Base-by-base conservation (phyloP, 2,797 vertebrate species). In the Pangasius sanitwongsei region DNA sequence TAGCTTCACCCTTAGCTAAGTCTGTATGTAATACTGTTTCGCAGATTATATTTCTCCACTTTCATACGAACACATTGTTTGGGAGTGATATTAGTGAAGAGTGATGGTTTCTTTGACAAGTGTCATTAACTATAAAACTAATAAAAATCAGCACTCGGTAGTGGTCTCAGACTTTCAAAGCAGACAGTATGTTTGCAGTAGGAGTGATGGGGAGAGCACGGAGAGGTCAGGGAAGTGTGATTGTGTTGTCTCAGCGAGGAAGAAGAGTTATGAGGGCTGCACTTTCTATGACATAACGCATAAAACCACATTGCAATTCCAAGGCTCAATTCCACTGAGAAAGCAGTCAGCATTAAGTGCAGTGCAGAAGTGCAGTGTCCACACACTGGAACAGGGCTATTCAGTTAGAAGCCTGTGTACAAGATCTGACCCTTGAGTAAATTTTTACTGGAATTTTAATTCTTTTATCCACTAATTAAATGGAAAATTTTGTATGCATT, bases 201-300 rank as follows among this genome's bases (percentile, higher is more conserved):
- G n/a, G 34, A 87, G 59, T 63, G 44, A 50, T 77, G 9, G 69
- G 16, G n/a, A 74, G 70, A 61, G 57, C 83, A 50, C 44, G 83
- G 86, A 83, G 65, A 89, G 82, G 82, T 83, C 83, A 61, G 59
- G 69, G 55, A 90, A 61, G 34, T 53, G 63, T 87, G 78, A 88
- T 85, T 82, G 75, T 82, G 65, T 86, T 44, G 53, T 87, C 87
- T 74, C 55, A 44, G 65, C 2, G 15, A 83, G 87, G 83, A 85
- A 57, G 69, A 85, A 61, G 67, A 86, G 86, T 87, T 90, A 82
- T 65, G 55, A 80, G 20, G 15, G 63, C 53, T 63, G 83, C 25
- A 75, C 78, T 72, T 89, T 78, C 72, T 69, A 53, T 80, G 75
- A 74, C 61, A 80, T 61, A 75, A 70, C 20, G 31, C 74, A 69